Percentiles rank a stretch among this genome's conserved stretches.
Conservation (phyloP, 2,797 vertebrate genomes). For the Crax fasciolata region DNA sequence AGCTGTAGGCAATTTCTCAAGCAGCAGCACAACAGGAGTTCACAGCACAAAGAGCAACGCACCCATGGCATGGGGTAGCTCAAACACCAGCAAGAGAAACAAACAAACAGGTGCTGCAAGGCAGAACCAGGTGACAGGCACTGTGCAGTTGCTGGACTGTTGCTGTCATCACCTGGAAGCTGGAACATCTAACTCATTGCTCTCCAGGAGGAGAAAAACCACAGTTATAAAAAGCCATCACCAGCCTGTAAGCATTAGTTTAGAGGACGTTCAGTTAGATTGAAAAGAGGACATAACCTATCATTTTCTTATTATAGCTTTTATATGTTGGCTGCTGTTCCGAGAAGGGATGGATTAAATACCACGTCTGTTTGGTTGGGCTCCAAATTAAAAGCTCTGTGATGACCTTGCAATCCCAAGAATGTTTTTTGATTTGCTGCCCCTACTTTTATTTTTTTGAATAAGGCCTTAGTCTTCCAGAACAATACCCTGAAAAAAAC, state of each 20-base stretch:
- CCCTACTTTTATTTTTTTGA: background rate
- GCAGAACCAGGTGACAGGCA: background rate
- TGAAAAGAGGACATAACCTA: background rate
- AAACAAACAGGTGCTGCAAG: background rate
- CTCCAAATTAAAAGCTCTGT: constrained; percentile 51
- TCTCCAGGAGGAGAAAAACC: background rate
- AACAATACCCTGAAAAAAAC: constrained; percentile 13
- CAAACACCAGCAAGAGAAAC: background rate
- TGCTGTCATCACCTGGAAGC: background rate
- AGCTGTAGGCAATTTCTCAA: too few species aligned
- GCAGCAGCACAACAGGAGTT: background rate
- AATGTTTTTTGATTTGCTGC: background rate
- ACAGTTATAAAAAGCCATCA: background rate
- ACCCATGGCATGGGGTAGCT: background rate
- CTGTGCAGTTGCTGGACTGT: background rate
- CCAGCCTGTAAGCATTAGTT: background rate
- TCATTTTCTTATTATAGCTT: constrained; percentile 13
- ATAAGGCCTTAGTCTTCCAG: background rate
- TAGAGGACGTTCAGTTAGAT: background rate
- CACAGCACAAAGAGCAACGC: background rate
- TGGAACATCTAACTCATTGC: background rate
- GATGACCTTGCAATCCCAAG: constrained; percentile 29
- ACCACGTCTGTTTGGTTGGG: background rate
- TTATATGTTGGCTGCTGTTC: constrained; percentile 17
- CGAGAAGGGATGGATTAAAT: constrained; percentile 17